These are phyloP conservation scores for Loripinus fragilis DNA, from an alignment of 2,888 invertebrate species.

Conservation along the genomic window DNA sequence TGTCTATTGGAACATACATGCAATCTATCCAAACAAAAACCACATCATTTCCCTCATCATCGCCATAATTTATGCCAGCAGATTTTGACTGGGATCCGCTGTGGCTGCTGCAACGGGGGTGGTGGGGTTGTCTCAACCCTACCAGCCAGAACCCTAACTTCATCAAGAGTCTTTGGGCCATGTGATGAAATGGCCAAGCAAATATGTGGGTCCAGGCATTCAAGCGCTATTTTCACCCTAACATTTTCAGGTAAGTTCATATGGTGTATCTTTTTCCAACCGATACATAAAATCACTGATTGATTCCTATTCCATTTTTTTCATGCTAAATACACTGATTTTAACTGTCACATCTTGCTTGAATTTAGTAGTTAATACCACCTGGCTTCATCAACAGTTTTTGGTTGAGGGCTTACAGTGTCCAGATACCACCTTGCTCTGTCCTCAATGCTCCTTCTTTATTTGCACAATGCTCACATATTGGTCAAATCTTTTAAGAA, in stretches of 20 bases:
- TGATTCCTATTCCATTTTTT: slow-evolving; percentile 11
- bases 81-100: no score
- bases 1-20: no score
- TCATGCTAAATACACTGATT: slow-evolving; percentile 11
- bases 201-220: slow-evolving; percentile 22
- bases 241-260: not conserved
- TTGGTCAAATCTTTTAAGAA: no score
- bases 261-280: slow-evolving; percentile 21
- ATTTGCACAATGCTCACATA: slow-evolving; percentile 2
- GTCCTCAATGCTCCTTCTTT: slow-evolving; percentile 8
- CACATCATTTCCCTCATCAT: no score
- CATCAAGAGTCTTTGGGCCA: slow-evolving; percentile 24
- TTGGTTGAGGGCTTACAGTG: not conserved
- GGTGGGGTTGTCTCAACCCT: no score
- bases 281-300: slow-evolving; percentile 5
- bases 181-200: slow-evolving; percentile 28
- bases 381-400: not conserved
- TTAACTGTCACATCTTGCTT: not conserved
- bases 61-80: no score
- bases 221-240: slow-evolving; percentile 26
- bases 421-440: slow-evolving; percentile 15
- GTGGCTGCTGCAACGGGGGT: no score
- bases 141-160: slow-evolving; percentile 18
- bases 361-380: not conserved
- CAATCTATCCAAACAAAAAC: no score